Base-by-base conservation (phyloP, 2,797 vertebrate genomes). In the Liasis olivaceus region DNA sequence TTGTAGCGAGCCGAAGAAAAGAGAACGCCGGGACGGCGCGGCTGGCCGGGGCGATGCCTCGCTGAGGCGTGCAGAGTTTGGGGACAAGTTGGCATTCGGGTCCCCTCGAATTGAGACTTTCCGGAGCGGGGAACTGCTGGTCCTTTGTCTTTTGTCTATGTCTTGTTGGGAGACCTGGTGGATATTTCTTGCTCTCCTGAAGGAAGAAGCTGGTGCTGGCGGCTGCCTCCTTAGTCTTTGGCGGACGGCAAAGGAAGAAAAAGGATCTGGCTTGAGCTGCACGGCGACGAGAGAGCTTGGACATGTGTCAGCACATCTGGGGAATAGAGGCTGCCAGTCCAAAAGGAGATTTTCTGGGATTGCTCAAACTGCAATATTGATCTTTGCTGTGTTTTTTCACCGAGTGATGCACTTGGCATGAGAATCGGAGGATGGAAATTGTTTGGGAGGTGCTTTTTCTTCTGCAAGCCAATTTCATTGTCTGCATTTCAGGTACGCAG, bases 381-480 rank as follows among this genome's bases (percentile, higher is more conserved):
- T 98, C 97, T 97, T 94, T 95, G 97, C 96, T 96, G 94, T 96
- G 96, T 95, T 95, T 94, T 98, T 97, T 97, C 97, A 96, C 98
- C 98, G 98, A 98, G 98, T 98, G 97, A 99, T 99, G 98, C 98
- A 97, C 98, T 98, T 99, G 99, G 99, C 98, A 99, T 99, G 98
- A 99, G 98, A 98, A 98, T 98, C 97, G 95, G 98, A 99, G 97
- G 97, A 99, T 99, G 99, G 99, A 99, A 99, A 98, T 99, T 98
- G 98, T 99, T 98, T 99, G 98, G 99, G 99, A 99, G 98, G 98
- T 99, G 98, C 97, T 99, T 97, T 98, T 99, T 97, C 98, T 99
- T 97, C 98, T 99, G 97, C 99, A 99, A 97, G 98, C 98, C 97
- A 99, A 99, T 98, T 98, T 99, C 96, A 98, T 99, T 97, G 98